Evolutionary conservation across 2,888 invertebrate genomes (phyloP), one percentile per base, ranked within the genome.

Genomic region (Eledona agricola): DNA sequence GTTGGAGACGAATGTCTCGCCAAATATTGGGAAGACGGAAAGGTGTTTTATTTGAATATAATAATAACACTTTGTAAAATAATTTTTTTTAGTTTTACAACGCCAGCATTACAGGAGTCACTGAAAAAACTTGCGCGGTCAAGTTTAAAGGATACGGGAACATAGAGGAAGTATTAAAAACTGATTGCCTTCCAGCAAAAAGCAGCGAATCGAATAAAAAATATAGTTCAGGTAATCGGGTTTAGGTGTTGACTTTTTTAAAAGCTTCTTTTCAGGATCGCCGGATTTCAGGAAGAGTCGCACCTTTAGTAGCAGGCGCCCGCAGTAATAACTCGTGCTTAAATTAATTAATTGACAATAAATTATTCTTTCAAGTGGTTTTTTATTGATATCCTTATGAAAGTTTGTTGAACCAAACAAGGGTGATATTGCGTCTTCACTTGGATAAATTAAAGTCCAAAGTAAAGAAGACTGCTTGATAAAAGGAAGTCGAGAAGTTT

Each of bases 21-120:
- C 3, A 90, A 92, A 69, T 95, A 95, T 77, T 94, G 94, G 94
- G 93, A 94, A 74, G 94, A 94, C 77, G 88, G 89, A 68, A 86
- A 86, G 79, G 93, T 90, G 72, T n/a, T n/a, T n/a, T n/a, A n/a
- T 11, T 31, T 12, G 19, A 43, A 35, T 26, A 29, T 25, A 20
- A 3, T 20, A 49, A 13, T 26, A 17, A 16, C 1, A 4, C n/a
- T 22, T 29, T 16, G 1, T 2, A 11, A 15, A 4, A n/a, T n/a
- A 61, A 60, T 64, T 58, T 51, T 61, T 76, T 74, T 32, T 76
- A 91, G 89, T 91, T 86, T 77, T 93, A 93, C 64, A 88, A 89
- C 70, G 92, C 92, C 5, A 85, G 87, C 73, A 86, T 93, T 29
- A 90, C 89, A 0, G 91, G 87, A 2, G 83, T 90, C 35, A 89